These are phyloP conservation scores for Ornithorhynchus anatinus DNA, from an alignment of 2,113 vertebrate genomes.

Conservation along the genomic window DNA sequence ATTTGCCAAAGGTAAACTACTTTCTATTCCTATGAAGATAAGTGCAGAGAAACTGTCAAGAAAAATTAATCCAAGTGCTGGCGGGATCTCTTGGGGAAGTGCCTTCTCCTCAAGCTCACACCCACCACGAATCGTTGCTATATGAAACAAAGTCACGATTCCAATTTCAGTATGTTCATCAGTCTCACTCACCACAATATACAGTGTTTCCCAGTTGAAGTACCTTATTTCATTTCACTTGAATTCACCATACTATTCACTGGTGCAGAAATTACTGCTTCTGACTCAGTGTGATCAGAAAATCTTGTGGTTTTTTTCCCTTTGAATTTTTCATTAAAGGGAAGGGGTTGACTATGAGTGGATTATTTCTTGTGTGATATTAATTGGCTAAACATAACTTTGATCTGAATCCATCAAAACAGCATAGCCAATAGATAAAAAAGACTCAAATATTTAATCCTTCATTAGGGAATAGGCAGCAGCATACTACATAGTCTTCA, in stretches of 20 bases:
- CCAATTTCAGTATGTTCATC: background rate
- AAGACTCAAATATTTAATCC: background rate
- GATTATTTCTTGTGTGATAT: background rate
- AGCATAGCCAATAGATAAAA: background rate
- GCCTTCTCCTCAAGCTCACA: background rate
- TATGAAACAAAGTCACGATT: conserved; percentile 17
- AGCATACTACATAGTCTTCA: background rate
- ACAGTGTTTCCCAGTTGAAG: background rate
- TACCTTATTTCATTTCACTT: background rate
- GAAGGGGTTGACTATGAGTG: background rate
- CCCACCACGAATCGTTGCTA: conserved; percentile 2
- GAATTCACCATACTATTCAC: background rate
- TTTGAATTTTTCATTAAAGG: background rate
- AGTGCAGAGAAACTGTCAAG: conserved; percentile 6
- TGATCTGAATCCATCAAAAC: background rate
- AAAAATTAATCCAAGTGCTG: conserved; percentile 30
- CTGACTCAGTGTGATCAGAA: background rate
- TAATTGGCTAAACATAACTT: conserved; percentile 5
- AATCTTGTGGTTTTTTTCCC: background rate
- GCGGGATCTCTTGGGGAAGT: conserved; percentile 12
- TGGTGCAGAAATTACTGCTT: background rate
- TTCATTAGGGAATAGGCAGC: background rate
- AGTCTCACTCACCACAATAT: background rate
- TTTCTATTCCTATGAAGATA: background rate
- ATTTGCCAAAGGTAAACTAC: background rate